phyloP scores from a whole-genome alignment of 2,113 vertebrate species.

The Sminthopsis crassicaudata region DNA sequence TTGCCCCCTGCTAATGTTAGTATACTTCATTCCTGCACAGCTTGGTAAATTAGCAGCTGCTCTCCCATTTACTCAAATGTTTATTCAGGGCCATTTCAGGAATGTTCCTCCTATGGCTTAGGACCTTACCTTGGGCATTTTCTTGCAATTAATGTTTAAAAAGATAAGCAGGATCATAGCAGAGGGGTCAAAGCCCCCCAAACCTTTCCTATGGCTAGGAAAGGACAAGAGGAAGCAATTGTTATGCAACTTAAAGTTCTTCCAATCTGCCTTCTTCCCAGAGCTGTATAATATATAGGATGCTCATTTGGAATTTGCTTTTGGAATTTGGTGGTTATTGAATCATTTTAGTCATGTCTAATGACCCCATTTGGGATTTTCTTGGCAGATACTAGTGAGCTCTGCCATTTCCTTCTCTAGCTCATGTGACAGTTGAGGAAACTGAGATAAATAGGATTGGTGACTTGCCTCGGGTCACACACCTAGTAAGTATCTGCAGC shows the following conservation, averaged over 20 bases:
- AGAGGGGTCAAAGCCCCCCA: constrained; percentile 2
- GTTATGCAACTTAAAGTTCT: neutral
- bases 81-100: neutral
- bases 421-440: too few relatives aligned
- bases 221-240: neutral
- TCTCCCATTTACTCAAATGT: constrained; percentile 54
- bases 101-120: neutral
- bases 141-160: constrained; percentile 36
- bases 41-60: constrained; percentile 70
- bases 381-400: too few relatives aligned
- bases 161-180: neutral
- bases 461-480: too few relatives aligned
- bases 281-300: neutral
- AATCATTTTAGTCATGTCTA: too few relatives aligned
- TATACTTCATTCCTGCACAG: constrained; percentile 62
- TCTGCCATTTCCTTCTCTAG: too few relatives aligned
- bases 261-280: neutral
- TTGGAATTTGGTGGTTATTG: too few relatives aligned
- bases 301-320: too few relatives aligned
- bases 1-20: constrained; percentile 34
- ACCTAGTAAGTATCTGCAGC: too few relatives aligned
- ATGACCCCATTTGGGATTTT: too few relatives aligned
- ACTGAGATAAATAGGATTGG: too few relatives aligned
- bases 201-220: constrained; percentile 1
- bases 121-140: neutral